A percentile compares a stretch with the other conserved stretches of the same genome.
Evolutionary conservation across 2,113 vertebrate species (phyloP).

Genomic region (Pionites leucogaster): DNA sequence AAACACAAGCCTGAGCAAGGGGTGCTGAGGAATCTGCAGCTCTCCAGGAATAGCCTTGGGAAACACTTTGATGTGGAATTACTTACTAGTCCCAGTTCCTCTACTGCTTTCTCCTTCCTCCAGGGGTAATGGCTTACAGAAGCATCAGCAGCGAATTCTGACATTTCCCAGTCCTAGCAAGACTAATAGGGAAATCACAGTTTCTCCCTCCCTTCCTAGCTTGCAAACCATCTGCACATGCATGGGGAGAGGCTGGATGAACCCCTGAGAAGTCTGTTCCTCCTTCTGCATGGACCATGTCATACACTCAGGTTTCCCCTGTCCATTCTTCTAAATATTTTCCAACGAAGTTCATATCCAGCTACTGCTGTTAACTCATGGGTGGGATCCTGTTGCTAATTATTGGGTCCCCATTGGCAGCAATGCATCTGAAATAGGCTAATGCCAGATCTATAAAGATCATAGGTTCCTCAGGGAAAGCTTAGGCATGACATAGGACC

Average conservation of each 20-base stretch:
- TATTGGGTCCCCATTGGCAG: not conserved
- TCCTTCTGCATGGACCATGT: not conserved
- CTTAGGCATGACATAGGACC: not conserved
- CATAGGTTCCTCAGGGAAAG: not conserved
- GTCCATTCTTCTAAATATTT: not conserved
- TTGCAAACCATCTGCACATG: not conserved
- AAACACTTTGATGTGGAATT: slow-evolving; percentile 12
- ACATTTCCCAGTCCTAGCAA: not conserved
- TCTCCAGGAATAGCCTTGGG: not conserved
- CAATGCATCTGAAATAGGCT: not conserved
- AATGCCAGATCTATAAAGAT: not conserved
- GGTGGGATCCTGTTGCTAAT: not conserved
- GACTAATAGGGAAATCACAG: not conserved
- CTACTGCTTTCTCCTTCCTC: slow-evolving; percentile 2
- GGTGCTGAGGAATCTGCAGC: not conserved
- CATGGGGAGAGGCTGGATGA: not conserved
- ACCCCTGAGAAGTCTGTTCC: not conserved
- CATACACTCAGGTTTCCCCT: not conserved
- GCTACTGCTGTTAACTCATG: not conserved
- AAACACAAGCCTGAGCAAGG: slow-evolving; percentile 19
- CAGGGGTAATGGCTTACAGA: not conserved
- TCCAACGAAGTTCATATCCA: not conserved
- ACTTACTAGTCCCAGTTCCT: not conserved
- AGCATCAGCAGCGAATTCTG: not conserved
- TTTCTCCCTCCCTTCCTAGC: not conserved